A percentile compares a stretch with the other conserved stretches of the same genome.
These are phyloP conservation scores for Drosophila lini DNA, from an alignment of 1,140 invertebrate genomes.

Conservation along the genomic window DNA sequence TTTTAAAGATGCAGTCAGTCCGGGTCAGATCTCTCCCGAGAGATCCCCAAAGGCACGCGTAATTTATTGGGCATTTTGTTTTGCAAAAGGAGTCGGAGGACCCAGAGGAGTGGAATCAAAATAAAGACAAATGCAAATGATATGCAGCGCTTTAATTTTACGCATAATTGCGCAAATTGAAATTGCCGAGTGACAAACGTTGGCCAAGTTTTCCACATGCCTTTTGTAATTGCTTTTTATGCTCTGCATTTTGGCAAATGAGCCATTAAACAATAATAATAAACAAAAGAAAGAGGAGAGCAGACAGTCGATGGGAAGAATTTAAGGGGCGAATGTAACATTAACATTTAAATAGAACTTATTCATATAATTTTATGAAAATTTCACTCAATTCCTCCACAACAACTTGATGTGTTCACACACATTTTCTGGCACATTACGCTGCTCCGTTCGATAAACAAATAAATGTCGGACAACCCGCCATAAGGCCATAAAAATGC, in stretches of 20 bases:
- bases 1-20: slow-evolving; percentile 79
- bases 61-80: slow-evolving; percentile 81
- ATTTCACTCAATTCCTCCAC: not conserved
- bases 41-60: slow-evolving; percentile 59
- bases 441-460: slow-evolving; percentile 51
- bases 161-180: slow-evolving; percentile 82
- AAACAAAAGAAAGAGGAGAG: slow-evolving; percentile 9
- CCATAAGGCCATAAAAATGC: slow-evolving; percentile 46
- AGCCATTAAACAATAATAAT: slow-evolving; percentile 60
- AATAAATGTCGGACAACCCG: slow-evolving; percentile 60
- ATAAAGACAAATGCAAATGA: slow-evolving; percentile 71
- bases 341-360: not conserved
- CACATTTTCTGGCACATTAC: slow-evolving; percentile 63
- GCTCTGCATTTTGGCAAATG: slow-evolving; percentile 54
- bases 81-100: slow-evolving; percentile 2
- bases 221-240: slow-evolving; percentile 74
- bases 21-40: slow-evolving; percentile 58
- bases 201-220: slow-evolving; percentile 41
- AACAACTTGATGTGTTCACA: slow-evolving; percentile 46
- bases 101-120: slow-evolving; percentile 37
- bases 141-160: slow-evolving; percentile 83
- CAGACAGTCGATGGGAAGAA: no score
- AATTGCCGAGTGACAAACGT: slow-evolving; percentile 79
- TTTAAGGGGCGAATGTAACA: no score
- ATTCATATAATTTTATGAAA: not conserved